Base-by-base conservation (phyloP, 2,113 vertebrate species). In the Lycaon pictus region DNA sequence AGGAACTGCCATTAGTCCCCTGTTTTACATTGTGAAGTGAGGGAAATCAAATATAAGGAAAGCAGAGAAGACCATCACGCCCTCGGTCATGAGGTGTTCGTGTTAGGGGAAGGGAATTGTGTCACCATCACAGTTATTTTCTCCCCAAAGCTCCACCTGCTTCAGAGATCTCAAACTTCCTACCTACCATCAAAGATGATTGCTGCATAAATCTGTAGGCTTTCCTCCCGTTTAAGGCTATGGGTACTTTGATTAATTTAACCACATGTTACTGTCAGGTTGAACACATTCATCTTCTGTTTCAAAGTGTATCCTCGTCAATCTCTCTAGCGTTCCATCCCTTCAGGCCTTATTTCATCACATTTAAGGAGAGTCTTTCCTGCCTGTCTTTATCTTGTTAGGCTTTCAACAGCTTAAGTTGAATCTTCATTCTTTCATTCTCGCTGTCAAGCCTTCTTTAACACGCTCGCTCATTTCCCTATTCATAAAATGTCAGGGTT, bases 191-290 rank as follows among this genome's bases (percentile, higher is more conserved):
- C 74, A 71, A 84, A 72, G 88, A 95, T 48, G 94, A 90, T 96
- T 97, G 98, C 92, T 93, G 97, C 92, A 79, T 97, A 98, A 97
- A 98, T 98, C 98, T 97, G 17, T 98, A 95, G 97, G 96, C 97
- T 98, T 98, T 95, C 92, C 82, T 96, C 97, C 95, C 13, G 1
- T 98, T 98, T 98, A 96, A 94, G 96, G 98, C 98, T 94, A 97
- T 81, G 90, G 97, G 98, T 98, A 96, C 98, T 98, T 98, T 97
- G 98, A 99, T 98, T 99, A 99, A 99, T 99, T 98, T 99, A 98
- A 98, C 98, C 98, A 97, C 98, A 98, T 99, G 99, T 99, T 99
- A 98, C 99, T 99, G 99, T 99, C 99, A 99, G 99, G 99, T 99
- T 99, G 98, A 97, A 98, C 98, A 99, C 98, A 98, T 99, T 99